A percentile compares a stretch with the other conserved stretches of the same genome.
These are phyloP conservation scores for Acleris cristana DNA, from an alignment of 2,888 invertebrate species.

Conservation along the genomic window DNA sequence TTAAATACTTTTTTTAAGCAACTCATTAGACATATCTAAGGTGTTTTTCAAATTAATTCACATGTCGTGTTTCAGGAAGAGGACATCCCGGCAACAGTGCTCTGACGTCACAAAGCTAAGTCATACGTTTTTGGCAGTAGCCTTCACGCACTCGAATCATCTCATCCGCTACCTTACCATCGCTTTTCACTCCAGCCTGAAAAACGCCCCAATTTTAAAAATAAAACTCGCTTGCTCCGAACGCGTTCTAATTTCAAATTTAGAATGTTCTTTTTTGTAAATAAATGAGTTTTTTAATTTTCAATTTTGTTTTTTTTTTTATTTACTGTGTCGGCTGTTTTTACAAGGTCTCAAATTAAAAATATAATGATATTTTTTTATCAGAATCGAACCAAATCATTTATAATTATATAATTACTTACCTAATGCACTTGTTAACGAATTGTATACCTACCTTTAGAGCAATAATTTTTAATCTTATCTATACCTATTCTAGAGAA, in stretches of 20 bases:
- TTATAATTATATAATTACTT: constrained; percentile 51
- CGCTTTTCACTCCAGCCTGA: constrained; percentile 64
- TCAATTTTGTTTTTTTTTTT: constrained; percentile 51
- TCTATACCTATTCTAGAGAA: constrained; percentile 60
- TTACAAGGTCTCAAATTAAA: constrained; percentile 42
- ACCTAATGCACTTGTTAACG: constrained; percentile 65
- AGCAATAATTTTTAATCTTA: constrained; percentile 71
- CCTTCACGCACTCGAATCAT: constrained; percentile 62
- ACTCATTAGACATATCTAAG: neutral
- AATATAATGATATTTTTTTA: constrained; percentile 49
- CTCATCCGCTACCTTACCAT: constrained; percentile 79
- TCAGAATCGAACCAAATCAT: constrained; percentile 66
- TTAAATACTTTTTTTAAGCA: no score
- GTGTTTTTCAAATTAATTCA: constrained; percentile 17
- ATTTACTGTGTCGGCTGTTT: constrained; percentile 43
- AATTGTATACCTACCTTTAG: constrained; percentile 70
- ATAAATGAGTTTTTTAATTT: constrained; percentile 57
- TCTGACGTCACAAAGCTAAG: constrained; percentile 79
- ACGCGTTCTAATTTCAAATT: constrained; percentile 41
- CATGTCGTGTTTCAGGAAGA: constrained; percentile 66
- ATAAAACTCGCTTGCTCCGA: constrained; percentile 56
- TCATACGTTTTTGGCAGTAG: constrained; percentile 75
- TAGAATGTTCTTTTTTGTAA: constrained; percentile 51
- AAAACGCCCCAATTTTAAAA: constrained; percentile 51
- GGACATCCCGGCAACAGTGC: constrained; percentile 79